These are phyloP conservation scores for Planiliza haematocheilus DNA, from an alignment of 2,113 vertebrate species.

Conservation along the genomic window DNA sequence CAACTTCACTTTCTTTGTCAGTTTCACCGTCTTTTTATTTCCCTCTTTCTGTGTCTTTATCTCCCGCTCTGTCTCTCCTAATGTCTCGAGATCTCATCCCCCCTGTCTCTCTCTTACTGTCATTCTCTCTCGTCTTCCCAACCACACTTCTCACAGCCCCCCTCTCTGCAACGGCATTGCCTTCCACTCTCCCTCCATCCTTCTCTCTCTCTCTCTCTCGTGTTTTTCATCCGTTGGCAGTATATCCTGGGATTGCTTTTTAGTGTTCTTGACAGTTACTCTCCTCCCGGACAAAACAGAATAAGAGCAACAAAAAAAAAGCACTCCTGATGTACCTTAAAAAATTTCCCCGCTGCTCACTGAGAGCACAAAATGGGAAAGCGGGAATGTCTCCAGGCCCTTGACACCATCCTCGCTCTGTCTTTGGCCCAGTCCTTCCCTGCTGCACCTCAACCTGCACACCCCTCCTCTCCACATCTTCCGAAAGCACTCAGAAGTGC, in stretches of 20 bases:
- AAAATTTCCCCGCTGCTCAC: conserved; percentile 6
- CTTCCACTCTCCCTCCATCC: conserved; percentile 21
- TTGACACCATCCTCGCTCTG: conserved; percentile 39
- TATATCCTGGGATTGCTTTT: conserved; percentile 65
- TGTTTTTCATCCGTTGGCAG: conserved; percentile 51
- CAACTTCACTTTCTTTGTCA: conserved; percentile 57
- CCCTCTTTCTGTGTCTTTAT: conserved; percentile 3
- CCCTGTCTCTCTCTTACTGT: conserved; percentile 3
- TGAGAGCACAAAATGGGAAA: conserved; percentile 36
- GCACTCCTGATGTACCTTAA: conserved; percentile 45
- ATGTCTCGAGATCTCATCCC: conserved; percentile 30
- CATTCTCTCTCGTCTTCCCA: conserved; percentile 13
- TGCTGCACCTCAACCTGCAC: conserved; percentile 14
- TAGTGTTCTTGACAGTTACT: conserved; percentile 72
- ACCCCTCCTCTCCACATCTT: conserved; percentile 20
- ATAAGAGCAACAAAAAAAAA: conserved; percentile 25
- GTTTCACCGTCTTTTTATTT: neutral
- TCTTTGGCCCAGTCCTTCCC: conserved; percentile 13
- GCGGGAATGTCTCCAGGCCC: conserved; percentile 44
- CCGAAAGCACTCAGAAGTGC: conserved; percentile 45
- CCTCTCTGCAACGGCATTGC: conserved; percentile 11
- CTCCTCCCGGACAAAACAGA: conserved; percentile 66
- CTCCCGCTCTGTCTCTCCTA: conserved; percentile 10
- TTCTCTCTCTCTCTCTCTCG: conserved; percentile 13
- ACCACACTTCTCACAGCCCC: conserved; percentile 3